Evolutionary conservation across 1,140 invertebrate genomes (phyloP).

Genomic region (Neelides sp.): DNA sequence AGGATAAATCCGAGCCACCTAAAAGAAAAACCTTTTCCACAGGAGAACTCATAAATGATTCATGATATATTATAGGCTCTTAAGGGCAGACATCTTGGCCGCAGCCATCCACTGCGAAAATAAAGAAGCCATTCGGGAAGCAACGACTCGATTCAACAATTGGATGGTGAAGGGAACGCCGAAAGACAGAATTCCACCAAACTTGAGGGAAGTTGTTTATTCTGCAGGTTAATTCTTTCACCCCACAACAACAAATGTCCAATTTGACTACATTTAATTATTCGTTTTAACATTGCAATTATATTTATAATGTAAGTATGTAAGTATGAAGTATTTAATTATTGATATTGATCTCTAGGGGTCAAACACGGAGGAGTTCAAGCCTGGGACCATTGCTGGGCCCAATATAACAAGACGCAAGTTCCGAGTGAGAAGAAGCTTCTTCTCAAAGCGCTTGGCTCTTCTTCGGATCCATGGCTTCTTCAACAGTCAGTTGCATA

Average conservation of each 20-base stretch:
- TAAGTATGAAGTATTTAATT: too few species aligned
- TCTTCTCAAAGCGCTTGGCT: conserved; percentile 54
- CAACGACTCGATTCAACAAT: conserved; percentile 47
- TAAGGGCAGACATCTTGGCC: conserved; percentile 45
- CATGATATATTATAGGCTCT: conserved; percentile 37
- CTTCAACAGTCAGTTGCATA: conserved; percentile 45
- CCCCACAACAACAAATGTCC: too few species aligned
- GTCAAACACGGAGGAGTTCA: conserved; percentile 51
- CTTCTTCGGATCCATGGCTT: conserved; percentile 56
- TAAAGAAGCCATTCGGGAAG: conserved; percentile 48
- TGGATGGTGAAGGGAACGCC: conserved; percentile 50
- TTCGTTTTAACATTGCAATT: too few species aligned
- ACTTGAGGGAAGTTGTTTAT: conserved; percentile 60
- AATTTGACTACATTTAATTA: conserved; percentile 2
- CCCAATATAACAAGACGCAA: conserved; percentile 50
- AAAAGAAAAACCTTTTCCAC: too few species aligned
- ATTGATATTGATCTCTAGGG: conserved; percentile 23
- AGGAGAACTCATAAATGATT: background rate
- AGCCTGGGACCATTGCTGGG: conserved; percentile 65
- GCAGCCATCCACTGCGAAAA: conserved; percentile 50
- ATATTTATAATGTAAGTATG: too few species aligned
- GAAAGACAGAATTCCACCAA: conserved; percentile 50
- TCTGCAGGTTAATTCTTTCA: conserved; percentile 44
- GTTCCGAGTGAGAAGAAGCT: conserved; percentile 53
- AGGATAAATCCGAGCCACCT: too few species aligned